Evolutionary conservation across 2,797 vertebrate genomes (phyloP).

Genomic region (Microchirus variegatus): DNA sequence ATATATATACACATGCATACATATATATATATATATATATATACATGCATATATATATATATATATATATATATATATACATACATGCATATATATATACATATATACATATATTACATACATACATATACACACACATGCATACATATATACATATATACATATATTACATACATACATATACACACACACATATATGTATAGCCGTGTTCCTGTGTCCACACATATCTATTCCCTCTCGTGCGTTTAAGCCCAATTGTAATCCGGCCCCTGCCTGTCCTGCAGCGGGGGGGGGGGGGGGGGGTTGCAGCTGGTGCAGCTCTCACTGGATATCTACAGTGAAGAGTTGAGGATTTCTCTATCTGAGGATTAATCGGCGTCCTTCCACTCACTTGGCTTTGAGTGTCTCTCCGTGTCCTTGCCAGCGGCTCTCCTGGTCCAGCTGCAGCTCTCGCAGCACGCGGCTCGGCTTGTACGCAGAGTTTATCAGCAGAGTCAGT

Average conservation of each 20-base stretch:
- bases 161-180: too few species aligned
- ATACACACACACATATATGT: too few species aligned
- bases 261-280: conserved; percentile 23
- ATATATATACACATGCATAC: too few species aligned
- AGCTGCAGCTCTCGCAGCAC: conserved; percentile 95
- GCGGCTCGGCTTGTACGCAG: conserved; percentile 97
- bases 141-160: too few species aligned
- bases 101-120: too few species aligned
- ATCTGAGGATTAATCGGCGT: conserved; percentile 37
- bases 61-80: too few species aligned
- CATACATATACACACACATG: too few species aligned
- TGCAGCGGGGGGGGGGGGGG: conserved; percentile 32
- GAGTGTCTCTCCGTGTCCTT: conserved; percentile 94
- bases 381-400: conserved; percentile 93
- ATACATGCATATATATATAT: too few species aligned
- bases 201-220: conserved; percentile 1
- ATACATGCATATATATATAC: too few species aligned
- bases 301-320: conserved; percentile 45
- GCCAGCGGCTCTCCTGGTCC: conserved; percentile 95
- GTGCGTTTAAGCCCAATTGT: conserved; percentile 26
- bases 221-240: conserved; percentile 25
- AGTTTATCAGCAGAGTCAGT: conserved; percentile 94
- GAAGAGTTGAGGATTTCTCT: conserved; percentile 17
- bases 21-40: too few species aligned
- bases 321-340: conserved; percentile 35